Evolutionary conservation across 2,888 invertebrate species (phyloP), one percentile per base, ranked within the genome.

Genomic region (Rugalucina vietnamica): DNA sequence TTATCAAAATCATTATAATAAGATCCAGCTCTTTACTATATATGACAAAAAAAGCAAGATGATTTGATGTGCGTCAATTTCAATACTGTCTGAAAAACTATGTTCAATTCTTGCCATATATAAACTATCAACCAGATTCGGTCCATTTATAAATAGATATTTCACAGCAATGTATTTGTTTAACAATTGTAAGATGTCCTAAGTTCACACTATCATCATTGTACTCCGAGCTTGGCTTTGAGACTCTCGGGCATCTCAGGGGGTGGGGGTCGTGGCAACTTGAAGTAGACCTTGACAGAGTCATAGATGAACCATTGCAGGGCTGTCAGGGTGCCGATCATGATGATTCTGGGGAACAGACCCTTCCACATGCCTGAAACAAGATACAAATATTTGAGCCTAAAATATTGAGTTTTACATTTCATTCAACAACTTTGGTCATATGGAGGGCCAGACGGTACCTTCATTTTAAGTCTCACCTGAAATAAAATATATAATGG

Each of bases 251-350:
- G 99, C 98, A 98, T 98, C 95, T 97, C 97, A 92, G 98, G 98
- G 93, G 99, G 98, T 94, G 99, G 99, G 85, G 99, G 99, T 91
- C 99, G 97, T 82, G 99, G 99, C 96, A 99, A 97, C 88, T 97
- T 93, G 93, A 95, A 95, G 89, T 89, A 91, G 37, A 98, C 98
- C 95, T 98, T 98, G 88, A 98, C 97, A n/a, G 96, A 97, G 94
- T 98, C 98, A 94, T 98, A 98, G 92, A 98, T 97, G 95, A 98
- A 98, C 98, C 98, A 98, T 95, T 98, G 98, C 76, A 97, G 96
- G n/a, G 98, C 98, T 18, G 98, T 98, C 85, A 98, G 96, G 12
- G 98, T 98, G 93, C 98, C 98, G 93, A 98, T 98, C 98, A 98
- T 98, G 92, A 98, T 96, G 95, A 98, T 98, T 95, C 98, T 97